phyloP scores from a whole-genome alignment of 2,113 vertebrate species.

The Trogon melanurus region DNA sequence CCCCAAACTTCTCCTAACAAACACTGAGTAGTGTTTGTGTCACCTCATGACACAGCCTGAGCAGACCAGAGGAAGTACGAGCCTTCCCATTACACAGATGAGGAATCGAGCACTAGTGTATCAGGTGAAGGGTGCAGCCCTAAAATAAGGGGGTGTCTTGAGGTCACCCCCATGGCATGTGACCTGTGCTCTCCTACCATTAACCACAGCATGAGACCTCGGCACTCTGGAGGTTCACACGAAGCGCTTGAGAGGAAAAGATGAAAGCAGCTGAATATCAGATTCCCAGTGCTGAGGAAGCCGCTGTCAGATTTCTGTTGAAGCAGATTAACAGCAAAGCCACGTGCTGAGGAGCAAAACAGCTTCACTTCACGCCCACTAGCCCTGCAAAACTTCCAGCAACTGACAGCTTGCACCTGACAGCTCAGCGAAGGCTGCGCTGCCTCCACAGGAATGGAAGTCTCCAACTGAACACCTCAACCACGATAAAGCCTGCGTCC shows the following conservation, averaged over 20 bases:
- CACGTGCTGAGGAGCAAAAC: slow-evolving; percentile 36
- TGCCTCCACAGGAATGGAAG: not conserved
- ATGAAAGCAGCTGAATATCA: slow-evolving; percentile 1
- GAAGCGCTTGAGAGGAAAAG: not conserved
- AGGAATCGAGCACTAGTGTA: not conserved
- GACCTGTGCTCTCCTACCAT: not conserved
- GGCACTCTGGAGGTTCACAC: not conserved
- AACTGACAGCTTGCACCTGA: slow-evolving; percentile 14
- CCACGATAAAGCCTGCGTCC: not conserved
- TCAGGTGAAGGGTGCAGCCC: not conserved
- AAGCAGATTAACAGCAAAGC: slow-evolving; percentile 34
- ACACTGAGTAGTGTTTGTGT: no score
- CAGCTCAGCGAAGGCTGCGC: not conserved
- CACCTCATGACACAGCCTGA: not conserved
- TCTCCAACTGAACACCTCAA: not conserved
- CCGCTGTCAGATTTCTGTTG: slow-evolving; percentile 27
- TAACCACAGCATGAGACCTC: not conserved
- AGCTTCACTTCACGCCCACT: slow-evolving; percentile 36
- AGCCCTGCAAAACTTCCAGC: slow-evolving; percentile 45
- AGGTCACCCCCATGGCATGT: not conserved
- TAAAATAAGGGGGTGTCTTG: not conserved
- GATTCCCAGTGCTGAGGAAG: not conserved
- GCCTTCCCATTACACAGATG: not conserved
- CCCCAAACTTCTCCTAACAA: not conserved
- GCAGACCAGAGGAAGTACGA: not conserved